Evolutionary conservation across 2,888 invertebrate genomes (phyloP), one percentile per base, ranked within the genome.

Genomic region (Hesperia comma): DNA sequence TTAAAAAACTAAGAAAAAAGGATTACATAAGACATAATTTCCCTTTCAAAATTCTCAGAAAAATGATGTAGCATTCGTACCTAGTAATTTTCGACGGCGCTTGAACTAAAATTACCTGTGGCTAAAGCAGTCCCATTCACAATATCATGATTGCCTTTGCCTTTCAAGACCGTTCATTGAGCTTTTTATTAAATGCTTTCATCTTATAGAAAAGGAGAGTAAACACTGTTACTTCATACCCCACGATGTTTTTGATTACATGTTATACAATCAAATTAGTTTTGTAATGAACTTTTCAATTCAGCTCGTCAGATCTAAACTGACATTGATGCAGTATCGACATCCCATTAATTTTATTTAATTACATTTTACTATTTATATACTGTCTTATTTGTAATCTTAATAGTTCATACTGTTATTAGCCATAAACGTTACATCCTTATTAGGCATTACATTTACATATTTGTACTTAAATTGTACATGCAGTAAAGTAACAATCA

Each of bases 181-280:
- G 58, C 53, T 53, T 66, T 60, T 54, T 51, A 46, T 54, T 58
- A 64, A 66, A 66, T 57, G 54, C 66, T 66, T 60, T 66, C 64
- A 33, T 43, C 32, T 55, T 55, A 19, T 61, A 15, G 64, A 54
- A 66, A 64, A 60, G 43, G 60, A 60, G 66, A 54, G 66, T 66
- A 66, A 37, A 54, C 33, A n/a, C 43, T 19, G 5, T 53, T 54
- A 43, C 33, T 66, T 57, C 51, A 60, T 51, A 57, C n/a, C 12
- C 12, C 46, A 19, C 33, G 41, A 64, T 41, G 64, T 21, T 63
- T 46, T 53, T 40, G 53, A 53, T 64, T 53, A 37, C 56, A 10
- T 19, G 49, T 58, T 64, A 64, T 64, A 64, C 51, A 60, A 60
- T 66, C 66, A 66, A 66, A 66, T 66, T 60, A 66, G 60, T 64